Evolutionary conservation across 2,113 vertebrate genomes (phyloP).

Genomic region (Caloenas nicobarica): DNA sequence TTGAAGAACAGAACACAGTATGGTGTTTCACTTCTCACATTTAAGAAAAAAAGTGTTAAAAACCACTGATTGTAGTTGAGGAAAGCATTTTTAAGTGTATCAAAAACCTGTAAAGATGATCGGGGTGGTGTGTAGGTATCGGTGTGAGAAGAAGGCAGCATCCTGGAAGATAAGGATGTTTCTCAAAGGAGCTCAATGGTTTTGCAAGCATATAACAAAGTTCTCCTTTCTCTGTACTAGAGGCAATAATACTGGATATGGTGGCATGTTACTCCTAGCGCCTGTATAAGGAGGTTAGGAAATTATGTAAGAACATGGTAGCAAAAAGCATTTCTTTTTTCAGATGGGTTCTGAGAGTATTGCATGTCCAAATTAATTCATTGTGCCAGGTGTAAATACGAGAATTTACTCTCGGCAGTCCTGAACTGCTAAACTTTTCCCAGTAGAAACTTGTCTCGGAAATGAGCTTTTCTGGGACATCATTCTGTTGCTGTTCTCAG

Average conservation of each 20-base stretch:
- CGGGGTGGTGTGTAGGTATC: conserved; percentile 13
- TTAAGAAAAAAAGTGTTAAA: background rate
- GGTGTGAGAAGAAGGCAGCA: background rate
- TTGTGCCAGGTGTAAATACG: background rate
- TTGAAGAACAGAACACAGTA: background rate
- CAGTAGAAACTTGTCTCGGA: conserved; percentile 8
- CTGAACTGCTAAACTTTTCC: background rate
- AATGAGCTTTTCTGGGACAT: background rate
- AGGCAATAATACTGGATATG: background rate
- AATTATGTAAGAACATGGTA: background rate
- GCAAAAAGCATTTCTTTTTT: conserved; percentile 5
- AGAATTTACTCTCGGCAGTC: background rate
- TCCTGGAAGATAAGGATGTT: background rate
- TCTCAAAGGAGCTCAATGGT: conserved; percentile 27
- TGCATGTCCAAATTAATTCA: background rate
- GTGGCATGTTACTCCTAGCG: background rate
- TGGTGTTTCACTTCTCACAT: background rate
- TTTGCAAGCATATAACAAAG: background rate
- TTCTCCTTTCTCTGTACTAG: conserved; percentile 13
- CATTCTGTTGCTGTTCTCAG: background rate
- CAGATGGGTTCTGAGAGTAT: background rate
- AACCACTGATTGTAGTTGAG: background rate
- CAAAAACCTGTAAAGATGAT: background rate
- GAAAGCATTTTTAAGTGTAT: conserved; percentile 40
- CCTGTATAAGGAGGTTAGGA: background rate